Evolutionary conservation across 1,140 invertebrate genomes (phyloP), one percentile per base, ranked within the genome.

Genomic region (Meloidogyne hapla): DNA sequence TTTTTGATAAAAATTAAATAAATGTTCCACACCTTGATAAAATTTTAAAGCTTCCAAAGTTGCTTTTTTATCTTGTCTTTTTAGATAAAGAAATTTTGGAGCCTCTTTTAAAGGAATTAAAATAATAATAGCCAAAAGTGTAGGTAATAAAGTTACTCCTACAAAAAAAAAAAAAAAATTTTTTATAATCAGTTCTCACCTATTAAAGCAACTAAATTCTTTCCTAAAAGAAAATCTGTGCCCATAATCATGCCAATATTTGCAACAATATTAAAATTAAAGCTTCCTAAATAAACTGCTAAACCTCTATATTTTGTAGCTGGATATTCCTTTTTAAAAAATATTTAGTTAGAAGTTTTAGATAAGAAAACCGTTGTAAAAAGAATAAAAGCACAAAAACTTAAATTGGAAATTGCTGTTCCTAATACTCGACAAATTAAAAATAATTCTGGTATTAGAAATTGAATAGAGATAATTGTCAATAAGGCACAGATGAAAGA

Each of bases 11-110:
- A 33, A 33, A 33, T 33, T 33, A 6, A 33, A 33, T 6, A 33
- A 33, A 33, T 33, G 9, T 33, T 33, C 9, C 33, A n/a, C 12
- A 67, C 81, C 81, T 71, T 80, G 73, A 66, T 83, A 83, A 63
- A 69, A 83, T 18, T 69, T 65, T n/a, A 83, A 48, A 1, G 83
- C 26, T 48, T 75, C 33, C 15, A 77, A 65, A 13, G 83, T 76
- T 10, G 64, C 62, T 40, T 78, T 62, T 71, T 69, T 69, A 56
- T 83, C 70, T 21, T 82, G 76, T 12, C 63, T 56, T 40, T 84
- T 77, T 21, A 83, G 70, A 42, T 84, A 45, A 63, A 83, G 69
- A 68, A 71, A 82, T 75, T 83, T 83, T 9, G 81, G 81, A 13
- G 76, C 79, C 63, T 83, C 81, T 42, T 83, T 73, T 25, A 84